Evolutionary conservation across 2,888 invertebrate species (phyloP).

Genomic region (Eristalis intricaria): DNA sequence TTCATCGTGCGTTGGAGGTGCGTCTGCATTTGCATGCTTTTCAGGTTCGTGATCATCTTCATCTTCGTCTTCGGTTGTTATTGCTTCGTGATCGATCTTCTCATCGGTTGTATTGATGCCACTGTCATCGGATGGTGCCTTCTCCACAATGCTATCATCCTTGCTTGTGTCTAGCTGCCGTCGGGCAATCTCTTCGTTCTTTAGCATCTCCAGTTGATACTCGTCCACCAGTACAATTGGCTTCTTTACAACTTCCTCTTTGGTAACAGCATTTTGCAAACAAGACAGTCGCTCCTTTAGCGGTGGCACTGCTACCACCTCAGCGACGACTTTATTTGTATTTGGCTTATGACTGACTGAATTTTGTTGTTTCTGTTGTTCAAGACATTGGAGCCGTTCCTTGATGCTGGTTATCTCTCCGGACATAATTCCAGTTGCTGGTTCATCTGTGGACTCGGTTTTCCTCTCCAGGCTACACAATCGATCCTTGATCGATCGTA

Average conservation of each 20-base stretch:
- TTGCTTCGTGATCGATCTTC: slow-evolving; percentile 74
- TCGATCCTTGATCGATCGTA: slow-evolving; percentile 88
- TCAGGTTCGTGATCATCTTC: slow-evolving; percentile 69
- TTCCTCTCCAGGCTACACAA: slow-evolving; percentile 86
- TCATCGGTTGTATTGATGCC: slow-evolving; percentile 87
- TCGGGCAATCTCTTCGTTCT: slow-evolving; percentile 77
- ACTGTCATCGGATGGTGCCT: slow-evolving; percentile 83
- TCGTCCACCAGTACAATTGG: slow-evolving; percentile 81
- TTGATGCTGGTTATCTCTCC: slow-evolving; percentile 85
- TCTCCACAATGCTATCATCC: slow-evolving; percentile 60
- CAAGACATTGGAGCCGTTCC: slow-evolving; percentile 85
- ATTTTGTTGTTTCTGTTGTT: slow-evolving; percentile 82
- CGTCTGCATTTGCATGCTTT: slow-evolving; percentile 49
- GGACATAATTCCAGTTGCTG: slow-evolving; percentile 79
- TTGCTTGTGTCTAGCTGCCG: slow-evolving; percentile 66
- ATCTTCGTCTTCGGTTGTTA: slow-evolving; percentile 62
- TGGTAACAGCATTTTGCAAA: slow-evolving; percentile 79
- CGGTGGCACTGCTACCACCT: slow-evolving; percentile 79
- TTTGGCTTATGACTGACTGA: slow-evolving; percentile 76
- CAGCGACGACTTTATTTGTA: slow-evolving; percentile 75
- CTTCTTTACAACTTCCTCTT: slow-evolving; percentile 79
- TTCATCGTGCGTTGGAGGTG: slow-evolving; percentile 37
- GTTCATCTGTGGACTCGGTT: slow-evolving; percentile 82
- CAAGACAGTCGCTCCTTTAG: slow-evolving; percentile 80
- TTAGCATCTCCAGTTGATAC: slow-evolving; percentile 82